Evolutionary conservation across 2,888 invertebrate genomes (phyloP).

Genomic region (Napeogenes inachia): DNA sequence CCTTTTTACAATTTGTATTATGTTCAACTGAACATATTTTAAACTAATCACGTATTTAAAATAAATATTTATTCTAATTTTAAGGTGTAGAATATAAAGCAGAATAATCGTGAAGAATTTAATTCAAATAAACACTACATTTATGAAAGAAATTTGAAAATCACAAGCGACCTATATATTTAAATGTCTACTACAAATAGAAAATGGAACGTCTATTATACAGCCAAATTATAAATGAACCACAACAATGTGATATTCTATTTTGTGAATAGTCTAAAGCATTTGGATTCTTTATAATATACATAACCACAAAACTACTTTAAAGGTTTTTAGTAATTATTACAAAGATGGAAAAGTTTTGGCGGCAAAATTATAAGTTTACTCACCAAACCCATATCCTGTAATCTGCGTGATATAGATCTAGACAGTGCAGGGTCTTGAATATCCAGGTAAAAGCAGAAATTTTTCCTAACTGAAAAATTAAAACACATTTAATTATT

Average conservation of each 20-base stretch:
- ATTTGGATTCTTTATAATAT: conserved; percentile 20
- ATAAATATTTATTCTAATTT: no score
- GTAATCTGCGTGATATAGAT: conserved; percentile 82
- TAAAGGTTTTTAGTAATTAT: conserved; percentile 22
- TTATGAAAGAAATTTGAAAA: conserved; percentile 6
- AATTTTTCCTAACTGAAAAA: conserved; percentile 77
- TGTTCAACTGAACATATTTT: neutral
- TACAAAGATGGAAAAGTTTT: conserved; percentile 37
- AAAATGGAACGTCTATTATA: conserved; percentile 49
- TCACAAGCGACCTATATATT: neutral
- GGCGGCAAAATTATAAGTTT: conserved; percentile 48
- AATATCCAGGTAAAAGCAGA: conserved; percentile 86
- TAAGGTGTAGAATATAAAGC: no score
- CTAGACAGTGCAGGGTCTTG: conserved; percentile 81
- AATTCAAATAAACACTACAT: neutral
- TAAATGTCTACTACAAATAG: conserved; percentile 7
- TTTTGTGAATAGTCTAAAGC: conserved; percentile 11
- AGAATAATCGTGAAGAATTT: no score
- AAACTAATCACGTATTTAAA: no score
- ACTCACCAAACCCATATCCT: conserved; percentile 85
- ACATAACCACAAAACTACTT: conserved; percentile 29
- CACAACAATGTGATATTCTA: conserved; percentile 10
- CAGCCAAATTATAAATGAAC: conserved; percentile 42
- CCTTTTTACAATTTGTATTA: conserved; percentile 36
- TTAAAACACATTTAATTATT: conserved; percentile 10